Percentiles rank a stretch among this genome's conserved stretches.
Evolutionary conservation across 2,888 invertebrate species (phyloP).

Genomic region (Lithophane semibrunnea): DNA sequence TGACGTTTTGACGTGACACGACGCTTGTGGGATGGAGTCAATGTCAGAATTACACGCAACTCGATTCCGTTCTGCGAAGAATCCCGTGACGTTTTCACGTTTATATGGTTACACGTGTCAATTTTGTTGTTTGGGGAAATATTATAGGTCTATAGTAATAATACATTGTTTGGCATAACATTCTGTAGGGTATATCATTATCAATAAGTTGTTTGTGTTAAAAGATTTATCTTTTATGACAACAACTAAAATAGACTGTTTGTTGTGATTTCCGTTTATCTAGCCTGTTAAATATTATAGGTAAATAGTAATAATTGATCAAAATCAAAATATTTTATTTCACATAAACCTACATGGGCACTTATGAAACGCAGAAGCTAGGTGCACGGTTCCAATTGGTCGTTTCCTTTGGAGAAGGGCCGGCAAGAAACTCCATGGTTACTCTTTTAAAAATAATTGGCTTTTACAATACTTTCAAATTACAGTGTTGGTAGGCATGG

Average conservation of each 20-base stretch:
- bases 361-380: no score
- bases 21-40: slow-evolving; percentile 75
- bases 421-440: no score
- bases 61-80: slow-evolving; percentile 69
- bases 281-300: background rate
- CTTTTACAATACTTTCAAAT: no score
- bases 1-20: slow-evolving; percentile 81
- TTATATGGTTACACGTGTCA: slow-evolving; percentile 13
- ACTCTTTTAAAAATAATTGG: no score
- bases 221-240: no score
- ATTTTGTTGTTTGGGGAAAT: background rate
- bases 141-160: background rate
- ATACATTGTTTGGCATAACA: background rate
- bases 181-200: background rate
- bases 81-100: slow-evolving; percentile 50
- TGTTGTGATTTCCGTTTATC: background rate
- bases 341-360: no score
- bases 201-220: background rate
- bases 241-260: background rate
- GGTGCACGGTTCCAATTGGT: no score
- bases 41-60: slow-evolving; percentile 80
- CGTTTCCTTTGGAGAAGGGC: no score
- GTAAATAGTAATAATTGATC: background rate
- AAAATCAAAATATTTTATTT: no score
- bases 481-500: no score